Evolutionary conservation across 2,113 vertebrate genomes (phyloP), one percentile per base, ranked within the genome.

Genomic region (Suricata suricatta): DNA sequence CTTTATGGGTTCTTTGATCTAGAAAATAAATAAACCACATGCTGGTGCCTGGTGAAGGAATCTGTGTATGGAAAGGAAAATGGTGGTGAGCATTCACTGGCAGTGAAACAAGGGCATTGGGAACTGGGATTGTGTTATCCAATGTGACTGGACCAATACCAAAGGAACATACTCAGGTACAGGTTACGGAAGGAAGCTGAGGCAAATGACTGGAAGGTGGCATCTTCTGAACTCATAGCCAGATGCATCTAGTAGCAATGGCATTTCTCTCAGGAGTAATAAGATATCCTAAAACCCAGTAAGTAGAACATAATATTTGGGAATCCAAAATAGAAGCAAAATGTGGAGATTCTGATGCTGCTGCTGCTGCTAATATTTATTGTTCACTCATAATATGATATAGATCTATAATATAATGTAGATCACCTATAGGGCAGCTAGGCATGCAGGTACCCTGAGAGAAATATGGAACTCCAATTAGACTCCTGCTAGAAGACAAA

Each of bases 291-390:
- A 4, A 82, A 93, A 95, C 3, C 33, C 0, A 7, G 17, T 9
- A 74, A 88, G 33, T 12, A 44, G 27, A 91, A 7, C 7, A 80
- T 79, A 4, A 47, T 54, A 95, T 63, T 29, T 41, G 63, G 50
- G 21, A 74, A 2, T 52, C 13, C 63, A 54, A 93, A 77, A 86
- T 41, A 33, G 54, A 89, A 4, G 35, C 0, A 72, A 88, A 52
- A 47, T 35, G 16, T 11, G 54, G 44, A 63, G 31, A 81, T 86
- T 44, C 57, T 81, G 27, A 60, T 93, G 19, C 80, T 19, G n/a
- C 23, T 97, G n/a, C 23, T 97, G 96, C 98, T 97, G 84, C 89
- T 98, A 98, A 98, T 96, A 96, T 96, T 98, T 95, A 98, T 89
- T 97, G 93, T 97, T 97, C 86, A 97, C 98, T 97, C 97, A 97